phyloP scores from a whole-genome alignment of 2,113 vertebrate species.

The Pheucticus melanocephalus region DNA sequence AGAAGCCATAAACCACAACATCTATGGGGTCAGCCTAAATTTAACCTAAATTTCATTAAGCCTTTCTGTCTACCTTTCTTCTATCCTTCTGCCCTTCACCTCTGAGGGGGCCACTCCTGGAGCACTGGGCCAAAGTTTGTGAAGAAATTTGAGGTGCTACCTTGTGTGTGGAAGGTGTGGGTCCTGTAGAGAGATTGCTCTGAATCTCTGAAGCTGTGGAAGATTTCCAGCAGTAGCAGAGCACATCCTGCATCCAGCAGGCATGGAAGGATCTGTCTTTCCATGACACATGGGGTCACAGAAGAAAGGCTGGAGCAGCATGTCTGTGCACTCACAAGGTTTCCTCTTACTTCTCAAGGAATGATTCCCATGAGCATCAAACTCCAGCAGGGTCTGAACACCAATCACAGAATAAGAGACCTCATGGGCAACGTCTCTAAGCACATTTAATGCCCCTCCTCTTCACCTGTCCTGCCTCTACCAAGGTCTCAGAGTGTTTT shows the following conservation, averaged over 20 bases:
- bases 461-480: background rate
- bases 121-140: background rate
- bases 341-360: background rate
- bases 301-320: background rate
- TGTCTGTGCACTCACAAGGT: rapidly evolving
- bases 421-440: background rate
- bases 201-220: background rate
- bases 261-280: background rate
- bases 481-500: background rate
- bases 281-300: background rate
- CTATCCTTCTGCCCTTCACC: background rate
- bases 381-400: background rate
- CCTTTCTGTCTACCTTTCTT: background rate
- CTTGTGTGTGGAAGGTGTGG: background rate
- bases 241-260: background rate
- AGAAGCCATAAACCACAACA: background rate
- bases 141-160: background rate
- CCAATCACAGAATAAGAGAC: background rate
- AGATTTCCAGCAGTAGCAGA: background rate
- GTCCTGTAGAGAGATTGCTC: background rate
- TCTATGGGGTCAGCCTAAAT: background rate
- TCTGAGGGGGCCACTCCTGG: background rate
- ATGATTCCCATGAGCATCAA: background rate
- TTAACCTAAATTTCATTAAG: background rate
- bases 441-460: background rate